Percentiles rank a stretch among this genome's conserved stretches.
Evolutionary conservation across 2,113 vertebrate species (phyloP).

Genomic region (Zosterops borbonicus): DNA sequence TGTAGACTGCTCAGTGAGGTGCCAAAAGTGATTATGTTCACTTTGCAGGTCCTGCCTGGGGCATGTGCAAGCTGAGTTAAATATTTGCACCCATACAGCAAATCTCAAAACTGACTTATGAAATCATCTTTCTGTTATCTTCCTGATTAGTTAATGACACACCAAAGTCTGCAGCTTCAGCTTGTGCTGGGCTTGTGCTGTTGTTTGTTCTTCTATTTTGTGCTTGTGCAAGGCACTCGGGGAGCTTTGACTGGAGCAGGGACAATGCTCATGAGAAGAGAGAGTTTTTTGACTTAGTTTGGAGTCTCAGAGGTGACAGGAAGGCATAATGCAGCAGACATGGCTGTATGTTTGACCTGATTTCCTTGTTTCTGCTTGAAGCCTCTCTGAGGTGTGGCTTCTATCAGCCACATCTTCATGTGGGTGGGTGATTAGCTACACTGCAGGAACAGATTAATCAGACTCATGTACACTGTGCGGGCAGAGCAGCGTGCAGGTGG

Average conservation of each 20-base stretch:
- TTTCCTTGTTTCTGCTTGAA: slow-evolving; percentile 32
- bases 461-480: not conserved
- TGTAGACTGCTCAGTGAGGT: not conserved
- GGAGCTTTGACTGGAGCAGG: rapidly evolving
- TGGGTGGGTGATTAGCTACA: not conserved
- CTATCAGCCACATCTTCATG: not conserved
- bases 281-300: not conserved
- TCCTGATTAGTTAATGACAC: not conserved
- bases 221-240: too few relatives aligned
- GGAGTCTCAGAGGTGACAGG: not conserved
- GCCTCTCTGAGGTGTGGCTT: slow-evolving; percentile 20
- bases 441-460: not conserved
- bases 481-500: not conserved
- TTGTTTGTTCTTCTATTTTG: not conserved
- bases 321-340: not conserved
- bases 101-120: not conserved
- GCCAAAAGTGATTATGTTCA: not conserved
- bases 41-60: not conserved
- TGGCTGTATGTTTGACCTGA: not conserved
- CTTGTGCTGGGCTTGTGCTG: not conserved
- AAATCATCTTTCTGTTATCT: not conserved
- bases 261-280: not conserved
- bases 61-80: not conserved
- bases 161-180: not conserved
- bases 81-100: not conserved